Conservation (phyloP, 2,888 invertebrate species). For the Andrena hattorfiana region DNA sequence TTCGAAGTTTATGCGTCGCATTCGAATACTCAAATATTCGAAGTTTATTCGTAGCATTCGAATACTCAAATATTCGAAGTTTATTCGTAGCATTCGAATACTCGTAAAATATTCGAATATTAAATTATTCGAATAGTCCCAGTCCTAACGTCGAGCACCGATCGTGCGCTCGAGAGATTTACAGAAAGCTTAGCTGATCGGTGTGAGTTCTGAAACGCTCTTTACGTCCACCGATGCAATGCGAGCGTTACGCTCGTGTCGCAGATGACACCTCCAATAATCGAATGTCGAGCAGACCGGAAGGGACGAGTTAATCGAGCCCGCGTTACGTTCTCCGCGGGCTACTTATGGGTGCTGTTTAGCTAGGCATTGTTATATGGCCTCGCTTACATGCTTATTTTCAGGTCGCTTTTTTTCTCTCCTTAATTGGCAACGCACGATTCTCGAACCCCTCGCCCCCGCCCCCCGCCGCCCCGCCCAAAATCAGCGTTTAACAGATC, state of each 20-base stretch:
- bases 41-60: too few relatives aligned
- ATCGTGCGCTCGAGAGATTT: too few relatives aligned
- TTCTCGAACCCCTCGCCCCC: not conserved
- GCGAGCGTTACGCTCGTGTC: not conserved
- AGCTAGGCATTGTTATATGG: conserved; percentile 7
- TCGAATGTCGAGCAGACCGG: conserved; percentile 30
- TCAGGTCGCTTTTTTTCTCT: conserved; percentile 36
- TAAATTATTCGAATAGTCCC: too few relatives aligned
- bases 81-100: too few relatives aligned
- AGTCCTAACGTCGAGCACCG: too few relatives aligned
- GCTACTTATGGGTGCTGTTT: conserved; percentile 14
- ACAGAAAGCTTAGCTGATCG: too few relatives aligned
- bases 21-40: too few relatives aligned
- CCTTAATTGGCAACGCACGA: conserved; percentile 18
- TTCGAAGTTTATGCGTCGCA: too few relatives aligned
- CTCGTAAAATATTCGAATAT: too few relatives aligned
- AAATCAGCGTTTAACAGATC: conserved; percentile 18
- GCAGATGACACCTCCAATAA: conserved; percentile 19
- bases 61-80: too few relatives aligned
- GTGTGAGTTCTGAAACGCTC: too few relatives aligned
- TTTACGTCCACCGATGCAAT: not conserved
- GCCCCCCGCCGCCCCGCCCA: not conserved
- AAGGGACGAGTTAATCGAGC: conserved; percentile 39
- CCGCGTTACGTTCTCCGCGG: conserved; percentile 30
- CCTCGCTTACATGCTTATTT: conserved; percentile 51